These are phyloP conservation scores for Apis cerana DNA, from an alignment of 1,140 invertebrate species.

Conservation along the genomic window DNA sequence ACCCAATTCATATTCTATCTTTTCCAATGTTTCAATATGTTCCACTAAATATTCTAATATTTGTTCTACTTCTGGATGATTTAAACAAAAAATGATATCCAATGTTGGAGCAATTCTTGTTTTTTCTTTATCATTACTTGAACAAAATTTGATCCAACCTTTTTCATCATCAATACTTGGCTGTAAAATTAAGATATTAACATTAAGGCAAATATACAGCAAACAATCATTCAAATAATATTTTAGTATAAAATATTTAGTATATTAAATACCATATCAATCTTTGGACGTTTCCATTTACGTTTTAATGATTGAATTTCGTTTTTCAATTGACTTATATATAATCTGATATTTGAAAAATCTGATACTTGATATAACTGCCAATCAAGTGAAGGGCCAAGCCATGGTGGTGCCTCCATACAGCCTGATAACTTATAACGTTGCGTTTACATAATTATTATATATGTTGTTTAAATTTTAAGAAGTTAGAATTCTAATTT, in stretches of 20 bases:
- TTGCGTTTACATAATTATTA: conserved; percentile 38
- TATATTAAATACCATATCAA: conserved; percentile 67
- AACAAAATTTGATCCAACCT: conserved; percentile 73
- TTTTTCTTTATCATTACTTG: conserved; percentile 33
- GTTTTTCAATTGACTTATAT: conserved; percentile 70
- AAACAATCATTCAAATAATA: background rate
- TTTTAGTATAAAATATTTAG: too few species aligned
- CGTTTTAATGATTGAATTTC: conserved; percentile 64
- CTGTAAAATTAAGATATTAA: conserved; percentile 64
- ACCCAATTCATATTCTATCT: conserved; percentile 73
- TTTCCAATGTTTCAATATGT: conserved; percentile 76
- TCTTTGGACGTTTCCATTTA: conserved; percentile 45
- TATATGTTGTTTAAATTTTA: background rate
- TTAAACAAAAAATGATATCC: conserved; percentile 79
- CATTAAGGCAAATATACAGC: background rate
- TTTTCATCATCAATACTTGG: conserved; percentile 70
- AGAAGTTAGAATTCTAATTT: background rate
- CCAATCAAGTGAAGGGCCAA: conserved; percentile 79
- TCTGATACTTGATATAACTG: conserved; percentile 81
- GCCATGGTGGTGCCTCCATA: conserved; percentile 77
- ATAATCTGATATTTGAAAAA: conserved; percentile 81
- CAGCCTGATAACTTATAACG: conserved; percentile 74
- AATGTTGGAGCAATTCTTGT: conserved; percentile 74
- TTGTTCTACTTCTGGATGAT: conserved; percentile 79
- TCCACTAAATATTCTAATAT: conserved; percentile 82